These are phyloP conservation scores for Orthosia incerta DNA, from an alignment of 2,888 invertebrate genomes.

Conservation along the genomic window DNA sequence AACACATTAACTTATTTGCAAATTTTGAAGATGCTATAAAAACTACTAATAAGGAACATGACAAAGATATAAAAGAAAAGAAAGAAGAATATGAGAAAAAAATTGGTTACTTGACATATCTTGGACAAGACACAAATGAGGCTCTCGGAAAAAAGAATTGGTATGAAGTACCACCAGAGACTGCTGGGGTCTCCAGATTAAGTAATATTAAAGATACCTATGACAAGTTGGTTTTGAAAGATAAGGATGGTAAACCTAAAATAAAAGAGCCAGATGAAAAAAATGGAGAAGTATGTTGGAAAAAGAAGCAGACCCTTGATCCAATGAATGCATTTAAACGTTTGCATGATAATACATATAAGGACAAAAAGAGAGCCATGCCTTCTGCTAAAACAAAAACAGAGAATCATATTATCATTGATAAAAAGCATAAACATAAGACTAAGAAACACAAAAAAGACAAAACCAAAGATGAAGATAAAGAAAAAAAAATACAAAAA, in stretches of 20 bases:
- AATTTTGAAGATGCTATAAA: slow-evolving; percentile 95
- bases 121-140: slow-evolving; percentile 98
- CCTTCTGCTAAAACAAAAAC: slow-evolving; percentile 22
- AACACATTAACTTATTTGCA: slow-evolving; percentile 96
- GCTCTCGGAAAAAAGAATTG: slow-evolving; percentile 96
- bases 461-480: slow-evolving; percentile 76
- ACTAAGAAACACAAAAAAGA: slow-evolving; percentile 68
- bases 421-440: slow-evolving; percentile 61
- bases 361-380: slow-evolving; percentile 62
- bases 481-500: slow-evolving; percentile 90
- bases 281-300: slow-evolving; percentile 92
- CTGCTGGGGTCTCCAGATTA: slow-evolving; percentile 81
- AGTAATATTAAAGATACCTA: slow-evolving; percentile 85
- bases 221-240: slow-evolving; percentile 86
- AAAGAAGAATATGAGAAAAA: slow-evolving; percentile 99
- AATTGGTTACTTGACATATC: slow-evolving; percentile 98
- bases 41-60: slow-evolving; percentile 96
- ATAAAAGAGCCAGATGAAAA: slow-evolving; percentile 80
- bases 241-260: slow-evolving; percentile 86
- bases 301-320: slow-evolving; percentile 93
- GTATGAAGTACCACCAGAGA: slow-evolving; percentile 95
- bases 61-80: slow-evolving; percentile 97
- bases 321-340: slow-evolving; percentile 93
- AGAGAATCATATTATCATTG: not conserved
- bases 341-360: slow-evolving; percentile 72